Percentiles rank a stretch among this genome's conserved stretches.
phyloP scores from a whole-genome alignment of 2,888 invertebrate genomes.

The Yponomeuta evonymella region DNA sequence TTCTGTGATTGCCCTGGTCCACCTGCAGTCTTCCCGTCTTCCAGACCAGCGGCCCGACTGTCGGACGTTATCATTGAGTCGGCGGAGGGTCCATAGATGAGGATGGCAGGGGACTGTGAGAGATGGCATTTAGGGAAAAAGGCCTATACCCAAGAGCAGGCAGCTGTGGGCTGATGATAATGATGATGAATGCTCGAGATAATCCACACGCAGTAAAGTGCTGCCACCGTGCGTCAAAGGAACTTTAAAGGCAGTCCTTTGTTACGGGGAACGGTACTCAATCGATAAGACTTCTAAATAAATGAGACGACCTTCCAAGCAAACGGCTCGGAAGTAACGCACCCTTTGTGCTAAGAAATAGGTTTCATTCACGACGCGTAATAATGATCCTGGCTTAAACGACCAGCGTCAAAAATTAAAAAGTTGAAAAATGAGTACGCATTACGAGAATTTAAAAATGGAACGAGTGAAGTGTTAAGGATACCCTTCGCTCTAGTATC shows the following conservation, averaged over 20 bases:
- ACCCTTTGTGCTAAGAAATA: conserved; percentile 30
- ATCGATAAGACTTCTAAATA: conserved; percentile 46
- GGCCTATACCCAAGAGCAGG: too few relatives aligned
- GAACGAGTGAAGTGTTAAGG: not conserved
- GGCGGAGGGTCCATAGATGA: too few relatives aligned
- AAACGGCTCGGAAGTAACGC: conserved; percentile 31
- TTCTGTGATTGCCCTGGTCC: too few relatives aligned
- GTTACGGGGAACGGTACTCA: conserved; percentile 36
- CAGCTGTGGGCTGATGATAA: too few relatives aligned
- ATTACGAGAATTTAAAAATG: not conserved
- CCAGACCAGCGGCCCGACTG: too few relatives aligned
- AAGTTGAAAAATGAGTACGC: not conserved
- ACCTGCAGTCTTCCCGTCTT: too few relatives aligned
- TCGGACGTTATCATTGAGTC: too few relatives aligned
- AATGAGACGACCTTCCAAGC: conserved; percentile 32
- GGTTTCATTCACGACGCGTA: conserved; percentile 6
- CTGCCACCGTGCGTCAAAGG: not conserved
- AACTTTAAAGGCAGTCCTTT: conserved; percentile 14
- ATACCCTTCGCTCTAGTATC: too few relatives aligned
- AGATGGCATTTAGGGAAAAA: too few relatives aligned
- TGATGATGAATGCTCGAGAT: not conserved
- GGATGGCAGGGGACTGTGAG: too few relatives aligned
- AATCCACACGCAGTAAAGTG: not conserved
- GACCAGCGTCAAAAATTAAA: not conserved
- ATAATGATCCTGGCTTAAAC: not conserved